Base-by-base conservation (phyloP, 2,888 invertebrate species). In the Selenia dentaria region DNA sequence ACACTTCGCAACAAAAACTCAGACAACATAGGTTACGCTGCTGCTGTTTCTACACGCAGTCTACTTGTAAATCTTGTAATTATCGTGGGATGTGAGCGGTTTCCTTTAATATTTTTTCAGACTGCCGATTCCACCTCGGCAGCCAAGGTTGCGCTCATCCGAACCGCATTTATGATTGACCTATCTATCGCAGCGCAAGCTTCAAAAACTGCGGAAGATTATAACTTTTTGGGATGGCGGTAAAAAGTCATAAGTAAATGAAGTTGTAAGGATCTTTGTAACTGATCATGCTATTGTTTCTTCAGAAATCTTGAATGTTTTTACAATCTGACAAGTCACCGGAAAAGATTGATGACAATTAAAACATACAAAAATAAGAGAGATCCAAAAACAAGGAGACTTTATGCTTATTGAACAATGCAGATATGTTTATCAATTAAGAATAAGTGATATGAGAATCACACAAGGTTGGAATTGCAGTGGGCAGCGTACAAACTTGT, bases 1-100 rank as follows among this genome's bases (percentile, higher is more conserved):
- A 64, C 56, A 66, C 65, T 52, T 59, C 51, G 59, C 64, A 68
- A 72, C 70, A 79, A 79, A 73, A 69, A 59, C 58, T 44, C 45
- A 61, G 54, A 61, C 54, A 61, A 56, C 59, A 62, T 52, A 63
- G 56, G 63, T 64, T 61, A 66, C 53, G 64, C 54, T n/a, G n/a
- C n/a, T n/a, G 16, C 16, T 61, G 55, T 60, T 62, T 63, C 61
- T 51, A 51, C 54, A 40, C 49, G 47, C 49, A 54, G 50, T 10
- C 25, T 25, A 25, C 25, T 25, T 6, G 25, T 25, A 25, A 25
- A 20, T 20, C 22, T 32, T 31, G 16, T 26, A 46, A 46, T 46
- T 31, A 47, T 57, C 56, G 57, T 61, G 62, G 57, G 66, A 62
- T 59, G 53, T 53, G 51, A 65, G 50, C 57, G 37, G 56, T 55